Percentiles rank a stretch among this genome's conserved stretches.
These are phyloP conservation scores for Aphelenchoides besseyi DNA, from an alignment of 1,140 invertebrate genomes.

Conservation along the genomic window DNA sequence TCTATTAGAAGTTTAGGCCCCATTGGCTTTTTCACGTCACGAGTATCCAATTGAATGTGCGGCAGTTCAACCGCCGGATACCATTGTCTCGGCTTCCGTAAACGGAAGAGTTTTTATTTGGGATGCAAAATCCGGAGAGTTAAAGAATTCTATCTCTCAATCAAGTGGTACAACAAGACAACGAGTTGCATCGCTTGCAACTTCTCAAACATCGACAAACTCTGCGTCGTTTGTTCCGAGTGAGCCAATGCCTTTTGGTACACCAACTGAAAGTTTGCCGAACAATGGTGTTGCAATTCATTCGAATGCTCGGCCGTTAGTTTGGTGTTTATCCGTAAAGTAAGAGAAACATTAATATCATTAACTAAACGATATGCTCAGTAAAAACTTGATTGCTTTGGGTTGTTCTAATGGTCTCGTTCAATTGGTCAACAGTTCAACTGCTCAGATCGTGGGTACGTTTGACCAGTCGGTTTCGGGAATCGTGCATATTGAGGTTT, in stretches of 20 bases:
- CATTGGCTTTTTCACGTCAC: slow-evolving; percentile 30
- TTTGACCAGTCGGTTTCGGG: slow-evolving; percentile 5
- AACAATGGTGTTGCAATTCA: slow-evolving; percentile 5
- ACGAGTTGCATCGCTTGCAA: neutral
- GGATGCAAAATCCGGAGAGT: slow-evolving; percentile 31
- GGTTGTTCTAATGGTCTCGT: slow-evolving; percentile 35
- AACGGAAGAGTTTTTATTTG: slow-evolving; percentile 24
- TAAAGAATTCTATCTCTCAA: slow-evolving; percentile 22
- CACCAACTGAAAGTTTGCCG: neutral
- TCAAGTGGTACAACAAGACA: neutral
- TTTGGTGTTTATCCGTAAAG: slow-evolving; percentile 38
- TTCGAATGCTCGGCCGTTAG: slow-evolving; percentile 10
- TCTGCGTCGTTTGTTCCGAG: neutral
- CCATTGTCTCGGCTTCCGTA: slow-evolving; percentile 27
- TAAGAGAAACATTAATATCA: neutral
- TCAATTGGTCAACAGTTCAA: slow-evolving; percentile 8
- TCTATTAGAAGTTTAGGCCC: slow-evolving; percentile 22
- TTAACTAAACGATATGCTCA: slow-evolving; percentile 29
- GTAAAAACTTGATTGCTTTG: slow-evolving; percentile 22
- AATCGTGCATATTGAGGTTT: slow-evolving; percentile 23
- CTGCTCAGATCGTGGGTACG: neutral
- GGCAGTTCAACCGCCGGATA: slow-evolving; percentile 14
- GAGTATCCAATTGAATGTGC: slow-evolving; percentile 29
- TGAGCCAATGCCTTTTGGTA: neutral
- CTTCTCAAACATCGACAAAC: slow-evolving; percentile 10